phyloP scores from a whole-genome alignment of 2,888 invertebrate genomes.

The Pristionchus fissidentatus region DNA sequence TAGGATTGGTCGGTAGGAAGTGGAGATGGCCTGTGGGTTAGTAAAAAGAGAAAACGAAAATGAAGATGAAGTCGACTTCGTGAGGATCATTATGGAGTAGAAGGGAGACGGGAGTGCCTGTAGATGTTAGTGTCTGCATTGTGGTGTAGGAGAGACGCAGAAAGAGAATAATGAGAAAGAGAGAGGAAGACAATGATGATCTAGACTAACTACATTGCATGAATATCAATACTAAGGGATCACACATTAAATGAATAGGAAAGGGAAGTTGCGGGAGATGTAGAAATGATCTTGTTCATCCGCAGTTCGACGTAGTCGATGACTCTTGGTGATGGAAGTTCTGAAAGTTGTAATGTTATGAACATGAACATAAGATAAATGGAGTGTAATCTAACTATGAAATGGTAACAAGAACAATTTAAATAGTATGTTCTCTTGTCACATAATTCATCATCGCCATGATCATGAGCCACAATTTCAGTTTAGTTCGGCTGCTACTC shows the following conservation, averaged over 20 bases:
- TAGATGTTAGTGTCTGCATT: too few species aligned
- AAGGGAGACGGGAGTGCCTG: too few species aligned
- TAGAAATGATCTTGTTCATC: slow-evolving; percentile 62
- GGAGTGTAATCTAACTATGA: slow-evolving; percentile 42
- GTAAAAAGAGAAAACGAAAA: too few species aligned
- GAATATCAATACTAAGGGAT: not conserved
- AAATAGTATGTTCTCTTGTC: too few species aligned
- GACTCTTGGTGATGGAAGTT: slow-evolving; percentile 60
- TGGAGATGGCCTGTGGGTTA: too few species aligned
- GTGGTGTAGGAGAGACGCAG: not conserved
- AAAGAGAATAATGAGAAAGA: not conserved
- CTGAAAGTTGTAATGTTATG: slow-evolving; percentile 59
- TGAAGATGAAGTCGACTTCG: slow-evolving; percentile 59
- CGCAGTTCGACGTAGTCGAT: too few species aligned
- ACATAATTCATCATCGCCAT: too few species aligned
- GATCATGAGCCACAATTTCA: too few species aligned
- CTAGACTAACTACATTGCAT: not conserved
- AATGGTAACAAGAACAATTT: not conserved
- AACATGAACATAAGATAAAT: slow-evolving; percentile 65
- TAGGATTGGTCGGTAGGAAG: too few species aligned
- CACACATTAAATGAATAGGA: slow-evolving; percentile 53
- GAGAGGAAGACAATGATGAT: not conserved
- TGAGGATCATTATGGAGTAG: not conserved
- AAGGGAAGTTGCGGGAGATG: slow-evolving; percentile 63
- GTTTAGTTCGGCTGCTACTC: too few species aligned